A percentile compares a stretch with the other conserved stretches of the same genome.
Evolutionary conservation across 2,113 vertebrate genomes (phyloP).

Genomic region (Puntigrus tetrazona): DNA sequence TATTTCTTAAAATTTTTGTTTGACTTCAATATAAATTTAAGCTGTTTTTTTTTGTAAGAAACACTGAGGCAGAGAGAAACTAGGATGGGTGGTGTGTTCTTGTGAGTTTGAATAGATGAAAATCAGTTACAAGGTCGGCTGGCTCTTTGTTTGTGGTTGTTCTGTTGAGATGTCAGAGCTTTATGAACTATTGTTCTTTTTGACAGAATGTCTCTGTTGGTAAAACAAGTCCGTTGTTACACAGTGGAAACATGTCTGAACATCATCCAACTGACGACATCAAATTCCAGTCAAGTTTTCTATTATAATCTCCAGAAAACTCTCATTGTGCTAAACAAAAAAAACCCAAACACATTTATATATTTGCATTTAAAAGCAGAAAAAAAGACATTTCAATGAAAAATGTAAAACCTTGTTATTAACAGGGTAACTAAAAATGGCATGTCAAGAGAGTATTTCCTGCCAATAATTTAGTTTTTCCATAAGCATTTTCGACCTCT

Average conservation of each 20-base stretch:
- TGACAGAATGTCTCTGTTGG: neutral
- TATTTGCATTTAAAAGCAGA: neutral
- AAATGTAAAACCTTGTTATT: neutral
- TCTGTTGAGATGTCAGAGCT: neutral
- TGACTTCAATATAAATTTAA: too few species aligned
- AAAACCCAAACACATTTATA: too few species aligned
- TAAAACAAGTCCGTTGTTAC: neutral
- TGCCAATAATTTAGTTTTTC: neutral
- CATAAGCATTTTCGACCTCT: neutral
- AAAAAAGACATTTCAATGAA: too few species aligned
- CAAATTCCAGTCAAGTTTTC: neutral
- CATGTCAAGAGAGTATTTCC: neutral
- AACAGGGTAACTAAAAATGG: neutral
- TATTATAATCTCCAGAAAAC: neutral
- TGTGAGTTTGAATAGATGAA: neutral
- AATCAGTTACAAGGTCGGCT: neutral
- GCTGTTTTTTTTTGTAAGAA: neutral
- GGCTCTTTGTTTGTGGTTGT: constrained; percentile 2
- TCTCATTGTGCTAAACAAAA: neutral
- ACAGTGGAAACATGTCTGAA: neutral
- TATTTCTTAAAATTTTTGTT: neutral
- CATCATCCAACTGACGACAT: neutral
- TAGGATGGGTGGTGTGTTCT: too few species aligned
- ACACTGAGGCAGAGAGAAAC: too few species aligned
- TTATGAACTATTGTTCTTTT: neutral